Evolutionary conservation across 2,797 vertebrate genomes (phyloP).

Genomic region (Dryobates pubescens): DNA sequence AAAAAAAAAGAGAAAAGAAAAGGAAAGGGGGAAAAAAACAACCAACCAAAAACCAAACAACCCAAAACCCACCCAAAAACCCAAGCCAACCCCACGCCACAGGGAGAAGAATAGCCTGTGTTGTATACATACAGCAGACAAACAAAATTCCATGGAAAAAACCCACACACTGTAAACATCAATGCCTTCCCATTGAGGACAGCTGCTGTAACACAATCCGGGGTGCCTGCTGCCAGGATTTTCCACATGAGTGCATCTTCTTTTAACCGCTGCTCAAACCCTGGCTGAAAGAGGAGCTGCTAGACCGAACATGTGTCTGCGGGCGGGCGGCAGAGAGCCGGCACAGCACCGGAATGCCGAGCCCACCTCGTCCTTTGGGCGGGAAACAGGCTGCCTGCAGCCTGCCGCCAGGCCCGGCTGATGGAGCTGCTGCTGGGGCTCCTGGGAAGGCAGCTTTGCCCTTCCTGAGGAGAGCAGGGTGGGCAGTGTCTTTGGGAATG

Average conservation of each 20-base stretch:
- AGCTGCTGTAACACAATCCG: conserved; percentile 69
- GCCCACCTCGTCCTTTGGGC: conserved; percentile 10
- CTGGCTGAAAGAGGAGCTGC: conserved; percentile 64
- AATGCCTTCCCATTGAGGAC: conserved; percentile 58
- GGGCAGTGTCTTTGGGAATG: too few species aligned
- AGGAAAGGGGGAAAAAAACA: too few species aligned
- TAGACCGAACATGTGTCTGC: conserved; percentile 68
- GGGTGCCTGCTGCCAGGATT: conserved; percentile 70
- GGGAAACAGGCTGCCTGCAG: not conserved
- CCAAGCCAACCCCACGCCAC: not conserved
- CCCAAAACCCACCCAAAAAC: too few species aligned
- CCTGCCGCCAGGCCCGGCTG: not conserved
- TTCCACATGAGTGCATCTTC: conserved; percentile 71
- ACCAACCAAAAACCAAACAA: too few species aligned
- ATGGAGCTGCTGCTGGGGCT: too few species aligned
- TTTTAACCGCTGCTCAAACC: conserved; percentile 66
- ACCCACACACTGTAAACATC: conserved; percentile 62
- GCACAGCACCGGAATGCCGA: conserved; percentile 62
- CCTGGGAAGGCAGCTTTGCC: too few species aligned
- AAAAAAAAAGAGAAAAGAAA: not conserved
- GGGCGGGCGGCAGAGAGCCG: conserved; percentile 19
- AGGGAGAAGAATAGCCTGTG: conserved; percentile 39
- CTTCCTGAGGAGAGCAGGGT: too few species aligned
- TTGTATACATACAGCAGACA: conserved; percentile 28
- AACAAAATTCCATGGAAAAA: conserved; percentile 72